phyloP scores from a whole-genome alignment of 30 jellyfish, hydroid and myxozoan species.

The Chrysaora quinquecirrha region DNA sequence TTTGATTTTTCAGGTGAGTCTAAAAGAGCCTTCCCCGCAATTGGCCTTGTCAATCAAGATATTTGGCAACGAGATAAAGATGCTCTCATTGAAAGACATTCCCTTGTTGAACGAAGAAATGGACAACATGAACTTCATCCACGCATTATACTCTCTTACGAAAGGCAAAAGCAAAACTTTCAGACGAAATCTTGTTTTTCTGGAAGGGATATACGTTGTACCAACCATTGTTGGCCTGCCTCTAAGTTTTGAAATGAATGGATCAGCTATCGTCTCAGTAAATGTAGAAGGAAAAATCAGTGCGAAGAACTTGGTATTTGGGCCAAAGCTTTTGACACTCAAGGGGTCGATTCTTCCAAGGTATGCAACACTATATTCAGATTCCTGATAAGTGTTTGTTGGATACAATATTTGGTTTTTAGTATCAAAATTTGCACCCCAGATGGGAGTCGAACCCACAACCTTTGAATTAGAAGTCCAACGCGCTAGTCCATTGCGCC shows the following conservation, averaged over 20 bases:
- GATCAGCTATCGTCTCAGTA: constrained; percentile 80
- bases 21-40: constrained; percentile 84
- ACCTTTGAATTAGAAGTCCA: too few species aligned
- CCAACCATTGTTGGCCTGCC: constrained; percentile 95
- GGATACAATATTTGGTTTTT: too few species aligned
- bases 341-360: constrained; percentile 80
- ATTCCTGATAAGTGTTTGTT: too few species aligned
- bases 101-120: constrained; percentile 76
- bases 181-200: constrained; percentile 62
- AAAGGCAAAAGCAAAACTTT: constrained; percentile 76
- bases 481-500: too few species aligned
- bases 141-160: constrained; percentile 74
- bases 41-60: constrained; percentile 57
- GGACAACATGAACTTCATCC: constrained; percentile 68
- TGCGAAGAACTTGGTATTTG: constrained; percentile 72
- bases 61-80: constrained; percentile 85
- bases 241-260: constrained; percentile 78
- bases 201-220: constrained; percentile 81
- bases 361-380: too few species aligned
- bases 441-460: too few species aligned
- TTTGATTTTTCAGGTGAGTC: constrained; percentile 93
- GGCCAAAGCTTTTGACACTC: constrained; percentile 75
- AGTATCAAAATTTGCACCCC: too few species aligned
- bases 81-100: constrained; percentile 77
- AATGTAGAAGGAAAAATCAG: constrained; percentile 75